These are phyloP conservation scores for Uropetala carovei DNA, from an alignment of 2,888 invertebrate genomes.

Conservation along the genomic window DNA sequence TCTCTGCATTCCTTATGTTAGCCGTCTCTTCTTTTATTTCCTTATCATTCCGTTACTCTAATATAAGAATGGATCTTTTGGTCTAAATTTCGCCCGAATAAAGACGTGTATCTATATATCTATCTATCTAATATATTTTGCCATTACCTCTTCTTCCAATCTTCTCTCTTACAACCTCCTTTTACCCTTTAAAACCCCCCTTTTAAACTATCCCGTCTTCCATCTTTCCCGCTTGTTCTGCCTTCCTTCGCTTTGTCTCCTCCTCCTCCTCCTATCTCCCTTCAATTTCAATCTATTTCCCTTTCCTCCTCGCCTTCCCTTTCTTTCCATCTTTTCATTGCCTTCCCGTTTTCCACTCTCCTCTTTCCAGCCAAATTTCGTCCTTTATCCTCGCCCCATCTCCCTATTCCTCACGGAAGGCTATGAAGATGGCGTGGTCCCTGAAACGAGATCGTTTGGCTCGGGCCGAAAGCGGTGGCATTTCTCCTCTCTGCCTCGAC, in stretches of 20 bases:
- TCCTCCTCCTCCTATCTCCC: neutral
- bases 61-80: too few relatives aligned
- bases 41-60: too few relatives aligned
- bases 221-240: neutral
- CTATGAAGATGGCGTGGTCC: neutral
- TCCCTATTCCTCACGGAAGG: neutral
- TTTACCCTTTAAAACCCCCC: neutral
- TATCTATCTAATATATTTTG: neutral
- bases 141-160: neutral
- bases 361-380: neutral
- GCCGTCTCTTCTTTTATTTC: neutral
- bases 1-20: too few relatives aligned
- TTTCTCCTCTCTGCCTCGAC: neutral
- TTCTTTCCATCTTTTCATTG: too few relatives aligned
- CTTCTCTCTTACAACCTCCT: neutral
- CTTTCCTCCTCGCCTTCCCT: too few relatives aligned
- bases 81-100: too few relatives aligned
- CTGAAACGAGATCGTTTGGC: neutral
- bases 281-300: neutral
- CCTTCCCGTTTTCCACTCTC: too few relatives aligned
- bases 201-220: neutral
- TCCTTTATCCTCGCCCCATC: neutral
- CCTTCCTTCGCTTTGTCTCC: neutral
- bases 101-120: too few relatives aligned
- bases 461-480: neutral